Evolutionary conservation across 1,140 invertebrate genomes (phyloP), one percentile per base, ranked within the genome.

Genomic region (Diplogasteroides magnus): DNA sequence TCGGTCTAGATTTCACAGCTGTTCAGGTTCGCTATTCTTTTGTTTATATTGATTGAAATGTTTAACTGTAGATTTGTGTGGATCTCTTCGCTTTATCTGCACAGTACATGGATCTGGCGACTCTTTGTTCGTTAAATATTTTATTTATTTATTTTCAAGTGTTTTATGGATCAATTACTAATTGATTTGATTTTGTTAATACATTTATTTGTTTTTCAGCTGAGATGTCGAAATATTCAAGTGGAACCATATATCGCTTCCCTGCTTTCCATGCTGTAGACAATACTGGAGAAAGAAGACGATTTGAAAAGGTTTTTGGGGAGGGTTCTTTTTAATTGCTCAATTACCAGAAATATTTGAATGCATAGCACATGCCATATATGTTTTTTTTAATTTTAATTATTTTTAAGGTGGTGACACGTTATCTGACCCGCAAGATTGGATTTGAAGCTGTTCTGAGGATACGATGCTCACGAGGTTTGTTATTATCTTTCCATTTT

Each of bases 381-480:
- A n/a, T n/a, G n/a, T n/a, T n/a, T n/a, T n/a, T n/a, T n/a, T n/a
- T n/a, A n/a, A n/a, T n/a, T n/a, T n/a, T n/a, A n/a, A n/a, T n/a
- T n/a, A n/a, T n/a, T n/a, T 48, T 19, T 48, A 6, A 48, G 37
- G 37, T 48, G 37, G 86, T 99, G 0, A 87, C 89, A 29, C 87
- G 96, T 60, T 99, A 99, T 85, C 85, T 99, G 1, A 91, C 91
- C 0, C 87, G 97, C 71, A 98, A 97, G 85, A 95, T 99, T 76
- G 96, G 97, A 37, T 97, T 98, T 83, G 97, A 99, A 85, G 92
- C 97, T 55, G 96, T 99, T 0, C 94, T 99, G 92, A 88, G 97
- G 80, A 90, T 98, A 67, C 87, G 96, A 2, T 98, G 93, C 82
- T 94, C 93, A 11, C 83, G 84, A 88, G 91, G 89, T 90, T 60